phyloP scores from a whole-genome alignment of 2,888 invertebrate species.

The Eupeodes luniger region DNA sequence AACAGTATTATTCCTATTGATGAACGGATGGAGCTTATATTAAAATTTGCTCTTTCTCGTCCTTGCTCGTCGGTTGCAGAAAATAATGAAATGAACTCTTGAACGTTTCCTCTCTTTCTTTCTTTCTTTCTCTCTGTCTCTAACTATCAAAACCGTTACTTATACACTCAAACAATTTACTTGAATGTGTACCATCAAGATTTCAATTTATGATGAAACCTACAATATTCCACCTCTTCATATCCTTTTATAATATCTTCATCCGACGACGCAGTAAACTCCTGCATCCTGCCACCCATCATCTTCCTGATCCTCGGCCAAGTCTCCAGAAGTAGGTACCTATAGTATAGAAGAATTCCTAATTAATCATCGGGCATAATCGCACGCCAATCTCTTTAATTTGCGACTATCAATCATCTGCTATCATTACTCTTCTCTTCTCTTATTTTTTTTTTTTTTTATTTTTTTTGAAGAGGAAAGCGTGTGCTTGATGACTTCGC shows the following conservation, averaged over 20 bases:
- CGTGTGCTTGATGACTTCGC: conserved; percentile 76
- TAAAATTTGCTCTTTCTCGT: neutral
- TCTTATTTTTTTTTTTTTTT: conserved; percentile 28
- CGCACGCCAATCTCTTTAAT: conserved; percentile 77
- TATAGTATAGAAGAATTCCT: conserved; percentile 54
- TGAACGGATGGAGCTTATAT: neutral
- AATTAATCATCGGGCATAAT: conserved; percentile 76
- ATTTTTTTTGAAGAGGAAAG: conserved; percentile 59
- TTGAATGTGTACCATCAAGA: conserved; percentile 60
- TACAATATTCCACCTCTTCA: conserved; percentile 48
- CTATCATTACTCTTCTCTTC: conserved; percentile 74
- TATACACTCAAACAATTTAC: conserved; percentile 39
- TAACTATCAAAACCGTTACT: neutral
- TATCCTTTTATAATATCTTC: conserved; percentile 24
- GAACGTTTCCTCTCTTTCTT: neutral
- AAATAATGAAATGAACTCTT: neutral
- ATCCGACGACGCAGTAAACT: conserved; percentile 11
- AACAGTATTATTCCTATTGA: no score
- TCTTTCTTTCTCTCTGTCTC: neutral
- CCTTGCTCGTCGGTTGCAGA: no score
- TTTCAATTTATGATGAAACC: conserved; percentile 70
- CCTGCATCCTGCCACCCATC: neutral
- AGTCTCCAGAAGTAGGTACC: neutral
- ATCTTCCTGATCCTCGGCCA: neutral
- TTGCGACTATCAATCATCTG: conserved; percentile 76